Conservation (phyloP, 30 jellyfish, hydroid and myxozoan genomes). For the Hydra vulgaris region DNA sequence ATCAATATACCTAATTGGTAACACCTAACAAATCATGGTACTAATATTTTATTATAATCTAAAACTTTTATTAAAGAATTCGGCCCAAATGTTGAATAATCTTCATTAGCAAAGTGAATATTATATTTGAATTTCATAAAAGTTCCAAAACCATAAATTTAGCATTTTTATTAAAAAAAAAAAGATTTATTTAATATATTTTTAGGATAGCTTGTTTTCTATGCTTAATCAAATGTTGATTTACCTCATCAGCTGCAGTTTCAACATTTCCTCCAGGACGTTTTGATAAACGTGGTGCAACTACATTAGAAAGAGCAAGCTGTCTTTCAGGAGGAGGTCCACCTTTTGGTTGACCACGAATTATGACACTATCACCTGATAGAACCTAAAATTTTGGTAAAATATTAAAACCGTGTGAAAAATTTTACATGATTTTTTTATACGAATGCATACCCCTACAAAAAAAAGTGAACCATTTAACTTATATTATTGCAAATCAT, state of each 20-base stretch:
- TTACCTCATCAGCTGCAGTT: slow-evolving; percentile 83
- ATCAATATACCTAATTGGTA: not conserved
- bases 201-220: too few relatives aligned
- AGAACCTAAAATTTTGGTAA: slow-evolving; percentile 38
- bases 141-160: too few relatives aligned
- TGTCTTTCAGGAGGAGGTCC: slow-evolving; percentile 98
- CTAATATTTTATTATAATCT: not conserved
- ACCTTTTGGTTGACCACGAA: slow-evolving; percentile 91
- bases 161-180: too few relatives aligned
- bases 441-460: not conserved
- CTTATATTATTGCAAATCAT: too few relatives aligned
- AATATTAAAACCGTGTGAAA: not conserved
- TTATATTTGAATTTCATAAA: not conserved
- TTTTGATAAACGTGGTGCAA: slow-evolving; percentile 86
- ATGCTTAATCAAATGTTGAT: too few relatives aligned
- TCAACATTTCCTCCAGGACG: slow-evolving; percentile 60
- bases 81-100: not conserved
- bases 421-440: not conserved
- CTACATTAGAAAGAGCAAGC: slow-evolving; percentile 72
- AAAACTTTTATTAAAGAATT: too few relatives aligned
- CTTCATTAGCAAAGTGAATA: not conserved
- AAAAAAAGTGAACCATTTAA: not conserved
- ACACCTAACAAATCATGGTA: not conserved
- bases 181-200: too few relatives aligned
- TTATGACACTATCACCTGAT: slow-evolving; percentile 86